A percentile compares a stretch with the other conserved stretches of the same genome.
Evolutionary conservation across 2,888 invertebrate genomes (phyloP).

Genomic region (Xanthorhoe designata): DNA sequence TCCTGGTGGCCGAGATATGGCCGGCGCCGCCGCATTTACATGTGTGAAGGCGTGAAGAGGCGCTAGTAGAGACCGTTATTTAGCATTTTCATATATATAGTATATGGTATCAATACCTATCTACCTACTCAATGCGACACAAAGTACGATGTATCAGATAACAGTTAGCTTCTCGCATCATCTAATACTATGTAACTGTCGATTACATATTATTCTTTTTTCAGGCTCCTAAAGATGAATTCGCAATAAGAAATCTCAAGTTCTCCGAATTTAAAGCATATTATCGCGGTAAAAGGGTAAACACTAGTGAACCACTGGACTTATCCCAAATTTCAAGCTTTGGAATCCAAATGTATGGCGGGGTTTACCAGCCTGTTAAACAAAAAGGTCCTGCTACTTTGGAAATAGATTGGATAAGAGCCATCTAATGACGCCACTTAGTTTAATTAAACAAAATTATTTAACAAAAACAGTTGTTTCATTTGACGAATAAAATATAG

Average conservation of each 20-base stretch:
- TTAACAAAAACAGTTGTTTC: background rate
- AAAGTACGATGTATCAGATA: too few relatives aligned
- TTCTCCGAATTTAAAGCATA: conserved; percentile 87
- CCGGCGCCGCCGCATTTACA: too few relatives aligned
- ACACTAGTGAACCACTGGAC: conserved; percentile 85
- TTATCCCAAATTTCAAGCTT: conserved; percentile 85
- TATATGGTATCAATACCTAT: too few relatives aligned
- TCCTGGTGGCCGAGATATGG: too few relatives aligned
- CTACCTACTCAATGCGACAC: too few relatives aligned
- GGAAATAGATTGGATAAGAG: conserved; percentile 87
- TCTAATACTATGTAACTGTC: too few relatives aligned
- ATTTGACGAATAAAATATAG: background rate
- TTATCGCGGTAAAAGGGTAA: conserved; percentile 85
- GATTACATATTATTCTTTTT: conserved; percentile 48
- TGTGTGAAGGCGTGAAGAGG: too few relatives aligned
- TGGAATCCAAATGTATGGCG: conserved; percentile 88
- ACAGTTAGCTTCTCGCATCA: too few relatives aligned
- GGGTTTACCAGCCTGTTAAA: conserved; percentile 87
- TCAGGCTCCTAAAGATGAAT: conserved; percentile 83
- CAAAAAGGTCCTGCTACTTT: conserved; percentile 87
- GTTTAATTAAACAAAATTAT: conserved; percentile 1
- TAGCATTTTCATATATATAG: too few relatives aligned
- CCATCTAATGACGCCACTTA: conserved; percentile 53
- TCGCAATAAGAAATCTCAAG: conserved; percentile 80
- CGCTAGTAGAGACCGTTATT: too few relatives aligned